phyloP scores from a whole-genome alignment of 23 tunicate species.

The Styela clava region DNA sequence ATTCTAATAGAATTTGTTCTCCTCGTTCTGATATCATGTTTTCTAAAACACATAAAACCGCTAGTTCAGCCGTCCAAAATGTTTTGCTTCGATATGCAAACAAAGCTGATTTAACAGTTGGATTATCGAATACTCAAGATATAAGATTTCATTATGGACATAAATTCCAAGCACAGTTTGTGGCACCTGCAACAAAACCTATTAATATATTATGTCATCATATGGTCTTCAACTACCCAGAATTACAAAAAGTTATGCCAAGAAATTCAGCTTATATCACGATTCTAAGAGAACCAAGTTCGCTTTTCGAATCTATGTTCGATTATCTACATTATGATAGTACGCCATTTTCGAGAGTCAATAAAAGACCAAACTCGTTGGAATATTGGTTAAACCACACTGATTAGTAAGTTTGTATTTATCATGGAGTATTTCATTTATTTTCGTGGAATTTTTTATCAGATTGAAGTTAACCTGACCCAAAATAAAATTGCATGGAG shows the following conservation, averaged over 20 bases:
- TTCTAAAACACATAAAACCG: constrained; percentile 88
- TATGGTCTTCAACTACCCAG: constrained; percentile 37
- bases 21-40: constrained; percentile 59
- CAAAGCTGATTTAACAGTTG: constrained; percentile 42
- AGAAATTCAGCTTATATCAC: constrained; percentile 32
- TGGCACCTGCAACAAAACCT: constrained; percentile 7
- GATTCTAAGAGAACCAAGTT: constrained; percentile 57
- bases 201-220: constrained; percentile 54
- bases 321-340: constrained; percentile 41
- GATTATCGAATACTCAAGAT: constrained; percentile 36
- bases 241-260: constrained; percentile 31
- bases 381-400: constrained; percentile 57
- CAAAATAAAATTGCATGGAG: too few relatives aligned
- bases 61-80: constrained; percentile 78
- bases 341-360: constrained; percentile 36
- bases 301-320: constrained; percentile 46
- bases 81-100: constrained; percentile 64
- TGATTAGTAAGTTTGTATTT: constrained; percentile 1
- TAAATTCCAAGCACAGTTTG: constrained; percentile 31
- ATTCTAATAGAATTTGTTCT: constrained; percentile 7
- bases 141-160: constrained; percentile 59
- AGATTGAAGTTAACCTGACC: neutral
- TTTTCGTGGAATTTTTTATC: neutral
- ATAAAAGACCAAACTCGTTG: constrained; percentile 4
- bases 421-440: neutral